Percentiles rank a stretch among this genome's conserved stretches.
Evolutionary conservation across 2,797 vertebrate species (phyloP).

Genomic region (Xerus rutilus): DNA sequence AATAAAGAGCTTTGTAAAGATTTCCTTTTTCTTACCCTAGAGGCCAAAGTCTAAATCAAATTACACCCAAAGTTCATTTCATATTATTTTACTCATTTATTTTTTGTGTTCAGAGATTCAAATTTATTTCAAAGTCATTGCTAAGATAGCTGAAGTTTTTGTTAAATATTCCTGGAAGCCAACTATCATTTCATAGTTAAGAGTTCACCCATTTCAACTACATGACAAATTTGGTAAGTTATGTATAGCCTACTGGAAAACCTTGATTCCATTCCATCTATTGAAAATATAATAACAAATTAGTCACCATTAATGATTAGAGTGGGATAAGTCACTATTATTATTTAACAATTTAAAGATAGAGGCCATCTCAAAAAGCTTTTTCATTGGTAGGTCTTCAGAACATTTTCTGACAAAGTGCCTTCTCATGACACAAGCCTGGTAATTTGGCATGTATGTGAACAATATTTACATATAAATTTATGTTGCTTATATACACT

Average conservation of each 20-base stretch:
- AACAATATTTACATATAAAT: neutral
- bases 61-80: neutral
- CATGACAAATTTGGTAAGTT: neutral
- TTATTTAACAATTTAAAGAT: neutral
- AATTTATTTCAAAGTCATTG: neutral
- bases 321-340: neutral
- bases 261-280: neutral
- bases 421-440: neutral
- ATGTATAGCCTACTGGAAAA: neutral
- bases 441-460: neutral
- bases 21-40: neutral
- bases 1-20: neutral
- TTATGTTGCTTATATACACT: neutral
- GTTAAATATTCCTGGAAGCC: neutral
- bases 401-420: neutral
- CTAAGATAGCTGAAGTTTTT: slow-evolving; percentile 5
- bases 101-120: neutral
- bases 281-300: neutral
- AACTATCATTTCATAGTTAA: neutral
- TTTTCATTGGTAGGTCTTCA: neutral
- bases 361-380: neutral
- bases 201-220: neutral
- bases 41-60: neutral
- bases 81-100: neutral
- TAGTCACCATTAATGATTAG: neutral